A percentile compares a stretch with the other conserved stretches of the same genome.
Conservation (phyloP, 1,140 invertebrate genomes). For the Galendromus occidentalis region DNA sequence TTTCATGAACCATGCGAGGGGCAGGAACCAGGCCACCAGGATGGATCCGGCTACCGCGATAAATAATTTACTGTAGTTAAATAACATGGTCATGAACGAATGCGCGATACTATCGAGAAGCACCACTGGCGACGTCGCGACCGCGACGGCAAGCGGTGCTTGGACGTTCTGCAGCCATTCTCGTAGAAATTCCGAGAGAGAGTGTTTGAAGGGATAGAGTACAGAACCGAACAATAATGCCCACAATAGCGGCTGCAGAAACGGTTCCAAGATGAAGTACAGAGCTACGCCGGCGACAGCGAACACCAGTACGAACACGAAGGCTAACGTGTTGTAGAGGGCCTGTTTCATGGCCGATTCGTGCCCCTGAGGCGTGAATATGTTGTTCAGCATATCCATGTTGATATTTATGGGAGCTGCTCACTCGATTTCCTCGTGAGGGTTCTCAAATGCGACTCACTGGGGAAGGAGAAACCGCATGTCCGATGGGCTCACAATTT, state of each 20-base stretch:
- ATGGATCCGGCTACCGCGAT: constrained; percentile 21
- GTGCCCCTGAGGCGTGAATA: constrained; percentile 32
- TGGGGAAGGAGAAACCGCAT: too few relatives aligned
- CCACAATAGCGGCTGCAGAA: constrained; percentile 78
- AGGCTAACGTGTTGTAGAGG: constrained; percentile 59
- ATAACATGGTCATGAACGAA: constrained; percentile 35
- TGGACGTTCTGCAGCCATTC: constrained; percentile 40
- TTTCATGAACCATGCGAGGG: constrained; percentile 22
- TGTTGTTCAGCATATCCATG: constrained; percentile 11
- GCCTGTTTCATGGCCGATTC: constrained; percentile 71
- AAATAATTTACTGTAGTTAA: constrained; percentile 24
- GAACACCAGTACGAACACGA: constrained; percentile 43
- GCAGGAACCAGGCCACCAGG: constrained; percentile 27
- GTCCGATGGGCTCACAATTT: too few relatives aligned
- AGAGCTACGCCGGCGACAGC: constrained; percentile 50
- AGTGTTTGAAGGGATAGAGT: constrained; percentile 65
- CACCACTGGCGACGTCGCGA: constrained; percentile 49
- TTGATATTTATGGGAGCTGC: not conserved
- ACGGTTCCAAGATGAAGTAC: constrained; percentile 65
- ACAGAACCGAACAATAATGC: constrained; percentile 73
- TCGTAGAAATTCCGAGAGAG: constrained; percentile 42
- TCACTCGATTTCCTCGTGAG: too few relatives aligned
- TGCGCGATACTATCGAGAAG: constrained; percentile 48
- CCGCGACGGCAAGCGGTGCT: constrained; percentile 38
- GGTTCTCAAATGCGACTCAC: too few relatives aligned